phyloP scores from a whole-genome alignment of 2,888 invertebrate species.

The Polietes domitor region DNA sequence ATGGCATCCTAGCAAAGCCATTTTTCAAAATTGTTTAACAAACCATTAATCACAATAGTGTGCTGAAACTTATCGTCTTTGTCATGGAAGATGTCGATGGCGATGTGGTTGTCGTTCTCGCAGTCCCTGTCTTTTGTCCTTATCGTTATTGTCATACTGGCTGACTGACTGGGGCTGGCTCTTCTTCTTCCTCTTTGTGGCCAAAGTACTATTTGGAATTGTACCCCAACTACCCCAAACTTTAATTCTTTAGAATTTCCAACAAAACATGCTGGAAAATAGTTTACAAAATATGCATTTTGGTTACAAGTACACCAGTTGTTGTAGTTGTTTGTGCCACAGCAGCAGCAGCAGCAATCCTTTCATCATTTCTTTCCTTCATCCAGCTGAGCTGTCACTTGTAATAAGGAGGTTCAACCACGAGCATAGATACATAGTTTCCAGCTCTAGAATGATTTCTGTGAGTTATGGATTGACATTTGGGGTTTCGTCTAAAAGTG shows the following conservation, averaged over 20 bases:
- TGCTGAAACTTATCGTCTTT: slow-evolving; percentile 11
- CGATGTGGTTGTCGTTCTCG: background rate
- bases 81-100: too few species aligned
- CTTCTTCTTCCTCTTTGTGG: background rate
- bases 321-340: background rate
- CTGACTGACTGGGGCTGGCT: background rate
- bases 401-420: background rate
- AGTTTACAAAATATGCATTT: slow-evolving; percentile 30
- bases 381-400: background rate
- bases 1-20: slow-evolving; percentile 63
- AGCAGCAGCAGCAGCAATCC: background rate
- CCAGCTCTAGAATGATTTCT: background rate
- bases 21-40: slow-evolving; percentile 69
- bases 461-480: slow-evolving; percentile 54
- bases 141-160: slow-evolving; percentile 45
- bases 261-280: background rate
- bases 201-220: background rate
- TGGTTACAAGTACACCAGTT: background rate
- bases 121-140: background rate
- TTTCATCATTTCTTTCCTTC: background rate
- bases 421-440: background rate
- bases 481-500: background rate
- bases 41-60: slow-evolving; percentile 68
- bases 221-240: slow-evolving; percentile 3
- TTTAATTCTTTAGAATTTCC: slow-evolving; percentile 6